Conservation (phyloP, 2,888 invertebrate species). For the Mythimna vitellina region DNA sequence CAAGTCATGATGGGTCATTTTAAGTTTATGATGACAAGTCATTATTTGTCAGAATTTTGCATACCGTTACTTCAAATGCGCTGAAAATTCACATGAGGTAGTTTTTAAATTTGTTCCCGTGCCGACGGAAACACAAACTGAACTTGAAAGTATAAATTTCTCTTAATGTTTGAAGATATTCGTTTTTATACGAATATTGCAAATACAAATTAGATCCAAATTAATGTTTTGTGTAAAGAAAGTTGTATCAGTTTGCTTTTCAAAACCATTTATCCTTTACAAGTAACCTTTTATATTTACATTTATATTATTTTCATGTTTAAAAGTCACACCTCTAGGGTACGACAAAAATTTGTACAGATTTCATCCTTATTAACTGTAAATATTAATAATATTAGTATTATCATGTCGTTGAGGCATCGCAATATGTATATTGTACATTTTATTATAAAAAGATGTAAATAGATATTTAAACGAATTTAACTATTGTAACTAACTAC, state of each 20-base stretch:
- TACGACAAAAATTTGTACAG: constrained; percentile 54
- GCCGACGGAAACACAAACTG: constrained; percentile 21
- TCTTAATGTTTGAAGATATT: background rate
- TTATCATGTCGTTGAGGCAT: constrained; percentile 65
- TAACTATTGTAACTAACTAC: constrained; percentile 82
- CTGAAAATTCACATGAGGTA: constrained; percentile 23
- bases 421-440: constrained; percentile 83
- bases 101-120: background rate
- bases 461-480: constrained; percentile 90
- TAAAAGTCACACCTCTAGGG: constrained; percentile 34
- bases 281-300: constrained; percentile 1
- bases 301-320: constrained; percentile 15
- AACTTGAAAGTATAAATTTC: background rate
- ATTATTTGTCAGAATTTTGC: constrained; percentile 22
- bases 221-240: constrained; percentile 3
- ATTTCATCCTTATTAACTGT: constrained; percentile 62
- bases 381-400: constrained; percentile 66
- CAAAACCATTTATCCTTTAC: background rate
- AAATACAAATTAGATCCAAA: background rate
- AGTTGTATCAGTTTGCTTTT: background rate
- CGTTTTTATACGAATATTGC: background rate
- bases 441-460: constrained; percentile 80
- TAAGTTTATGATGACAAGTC: constrained; percentile 25
- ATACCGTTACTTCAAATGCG: background rate
- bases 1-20: constrained; percentile 30